Percentiles rank a stretch among this genome's conserved stretches.
Conservation (phyloP, 2,113 vertebrate genomes). For the Crotophaga sulcirostris region DNA sequence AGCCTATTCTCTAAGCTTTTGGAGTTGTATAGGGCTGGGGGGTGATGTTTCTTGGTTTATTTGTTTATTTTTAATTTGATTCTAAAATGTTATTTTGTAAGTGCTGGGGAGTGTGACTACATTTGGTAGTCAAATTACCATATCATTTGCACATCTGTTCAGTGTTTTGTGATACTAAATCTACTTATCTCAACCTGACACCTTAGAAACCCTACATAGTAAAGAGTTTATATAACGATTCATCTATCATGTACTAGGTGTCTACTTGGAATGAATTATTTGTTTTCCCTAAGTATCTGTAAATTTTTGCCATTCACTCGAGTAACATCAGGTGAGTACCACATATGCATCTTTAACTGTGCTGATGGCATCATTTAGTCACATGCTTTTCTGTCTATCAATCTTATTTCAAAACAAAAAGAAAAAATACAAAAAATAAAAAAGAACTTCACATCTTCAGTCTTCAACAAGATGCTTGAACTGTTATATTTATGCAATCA, state of each 20-base stretch:
- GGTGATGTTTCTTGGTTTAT: background rate
- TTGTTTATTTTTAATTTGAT: background rate
- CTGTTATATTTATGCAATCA: conserved; percentile 4
- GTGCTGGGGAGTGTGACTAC: background rate
- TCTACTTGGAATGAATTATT: background rate
- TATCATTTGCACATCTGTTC: background rate
- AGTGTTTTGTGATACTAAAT: background rate
- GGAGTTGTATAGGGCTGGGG: background rate
- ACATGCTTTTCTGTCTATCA: background rate
- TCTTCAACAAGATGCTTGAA: conserved; percentile 10
- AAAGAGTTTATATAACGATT: background rate
- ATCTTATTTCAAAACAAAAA: background rate
- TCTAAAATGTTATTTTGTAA: background rate
- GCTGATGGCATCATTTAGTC: background rate
- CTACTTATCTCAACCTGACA: background rate
- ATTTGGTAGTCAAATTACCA: background rate
- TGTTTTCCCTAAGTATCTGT: background rate
- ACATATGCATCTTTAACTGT: accelerated
- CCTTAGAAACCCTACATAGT: background rate
- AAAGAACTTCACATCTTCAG: background rate
- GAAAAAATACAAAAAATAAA: background rate
- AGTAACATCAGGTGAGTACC: background rate
- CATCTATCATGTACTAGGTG: background rate
- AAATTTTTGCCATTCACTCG: background rate
- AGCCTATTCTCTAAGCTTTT: background rate